Evolutionary conservation across 1,140 invertebrate genomes (phyloP).

Genomic region (Hypsibius dujardini): DNA sequence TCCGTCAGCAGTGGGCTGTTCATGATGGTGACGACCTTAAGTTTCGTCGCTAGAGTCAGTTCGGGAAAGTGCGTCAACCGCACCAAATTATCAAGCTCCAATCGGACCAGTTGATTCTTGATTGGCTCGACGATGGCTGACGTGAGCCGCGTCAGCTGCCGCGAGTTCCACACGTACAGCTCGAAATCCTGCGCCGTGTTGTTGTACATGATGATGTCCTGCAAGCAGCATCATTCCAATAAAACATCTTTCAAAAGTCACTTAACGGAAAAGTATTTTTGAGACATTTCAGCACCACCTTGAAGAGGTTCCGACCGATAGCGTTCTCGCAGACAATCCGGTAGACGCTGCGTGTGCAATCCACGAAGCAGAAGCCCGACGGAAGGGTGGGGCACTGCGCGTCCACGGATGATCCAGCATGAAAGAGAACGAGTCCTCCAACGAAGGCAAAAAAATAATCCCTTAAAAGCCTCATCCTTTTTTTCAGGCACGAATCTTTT

Average conservation of each 20-base stretch:
- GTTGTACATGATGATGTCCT: too few species aligned
- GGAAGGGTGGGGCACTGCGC: not conserved
- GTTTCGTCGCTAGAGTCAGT: not conserved
- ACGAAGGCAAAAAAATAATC: too few species aligned
- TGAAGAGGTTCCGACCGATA: not conserved
- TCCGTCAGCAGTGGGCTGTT: not conserved
- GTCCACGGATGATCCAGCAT: not conserved
- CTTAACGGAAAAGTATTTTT: too few species aligned
- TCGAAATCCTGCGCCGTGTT: not conserved
- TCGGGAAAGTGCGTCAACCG: not conserved
- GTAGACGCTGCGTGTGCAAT: not conserved
- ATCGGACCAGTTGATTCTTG: not conserved
- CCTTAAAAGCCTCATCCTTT: too few species aligned
- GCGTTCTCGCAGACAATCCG: not conserved
- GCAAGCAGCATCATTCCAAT: too few species aligned
- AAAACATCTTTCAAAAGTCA: too few species aligned
- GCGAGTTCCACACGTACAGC: conserved; percentile 8
- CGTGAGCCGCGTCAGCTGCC: not conserved
- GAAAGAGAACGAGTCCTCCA: too few species aligned
- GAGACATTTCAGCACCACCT: not conserved
- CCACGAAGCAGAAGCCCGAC: not conserved
- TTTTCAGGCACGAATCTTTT: too few species aligned
- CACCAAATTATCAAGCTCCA: not conserved
- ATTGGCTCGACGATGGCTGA: not conserved
- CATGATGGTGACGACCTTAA: not conserved